These are phyloP conservation scores for Cynopterus sphinx DNA, from an alignment of 2,797 vertebrate species.

Conservation along the genomic window DNA sequence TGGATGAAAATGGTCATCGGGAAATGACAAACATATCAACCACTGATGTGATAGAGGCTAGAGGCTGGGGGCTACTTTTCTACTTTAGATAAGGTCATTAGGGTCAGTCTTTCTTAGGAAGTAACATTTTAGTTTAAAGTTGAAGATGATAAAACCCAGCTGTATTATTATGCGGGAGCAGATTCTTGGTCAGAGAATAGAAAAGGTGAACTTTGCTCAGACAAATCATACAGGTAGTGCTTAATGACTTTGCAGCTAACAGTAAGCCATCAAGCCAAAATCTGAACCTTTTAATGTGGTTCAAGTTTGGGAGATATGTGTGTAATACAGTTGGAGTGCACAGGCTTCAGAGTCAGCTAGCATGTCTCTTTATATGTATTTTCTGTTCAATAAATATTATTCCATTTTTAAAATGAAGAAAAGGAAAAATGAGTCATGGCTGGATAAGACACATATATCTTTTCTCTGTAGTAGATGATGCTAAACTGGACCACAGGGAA, in stretches of 20 bases:
- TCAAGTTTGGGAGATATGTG: neutral
- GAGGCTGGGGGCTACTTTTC: neutral
- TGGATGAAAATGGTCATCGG: neutral
- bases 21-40: neutral
- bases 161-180: neutral
- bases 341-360: neutral
- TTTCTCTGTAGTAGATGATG: neutral
- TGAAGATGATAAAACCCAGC: neutral
- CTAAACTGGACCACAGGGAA: neutral
- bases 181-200: neutral
- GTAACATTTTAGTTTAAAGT: neutral
- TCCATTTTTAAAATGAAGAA: neutral
- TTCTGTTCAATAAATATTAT: neutral
- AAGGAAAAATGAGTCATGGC: neutral
- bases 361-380: neutral
- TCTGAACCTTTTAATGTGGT: neutral
- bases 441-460: neutral
- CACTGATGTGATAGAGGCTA: too few species aligned
- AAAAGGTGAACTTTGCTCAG: neutral
- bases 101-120: neutral
- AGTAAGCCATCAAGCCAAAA: neutral
- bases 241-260: neutral
- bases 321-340: neutral
- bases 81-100: neutral
- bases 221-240: neutral